phyloP scores from a whole-genome alignment of 2,888 invertebrate species.

The Trissolcus brochymenae region DNA sequence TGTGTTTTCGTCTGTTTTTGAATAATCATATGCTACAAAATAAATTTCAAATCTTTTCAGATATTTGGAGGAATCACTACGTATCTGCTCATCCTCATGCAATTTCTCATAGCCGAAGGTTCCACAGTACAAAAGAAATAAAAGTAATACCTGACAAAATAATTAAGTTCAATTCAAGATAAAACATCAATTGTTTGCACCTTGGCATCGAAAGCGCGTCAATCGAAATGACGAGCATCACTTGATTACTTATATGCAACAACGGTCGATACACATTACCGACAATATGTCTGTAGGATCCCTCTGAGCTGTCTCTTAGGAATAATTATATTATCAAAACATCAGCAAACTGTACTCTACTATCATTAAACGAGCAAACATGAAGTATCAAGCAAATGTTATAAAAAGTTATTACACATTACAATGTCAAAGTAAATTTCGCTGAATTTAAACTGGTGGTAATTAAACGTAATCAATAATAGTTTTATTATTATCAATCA shows the following conservation, averaged over 20 bases:
- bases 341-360: too few relatives aligned
- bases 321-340: constrained; percentile 26
- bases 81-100: constrained; percentile 66
- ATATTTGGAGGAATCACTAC: constrained; percentile 67
- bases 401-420: too few relatives aligned
- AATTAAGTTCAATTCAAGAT: too few relatives aligned
- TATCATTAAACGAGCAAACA: too few relatives aligned
- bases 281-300: constrained; percentile 2
- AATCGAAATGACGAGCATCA: constrained; percentile 19
- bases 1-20: neutral
- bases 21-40: too few relatives aligned
- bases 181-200: too few relatives aligned
- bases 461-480: too few relatives aligned
- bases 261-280: constrained; percentile 31
- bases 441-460: too few relatives aligned
- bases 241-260: constrained; percentile 22
- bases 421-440: too few relatives aligned
- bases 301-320: constrained; percentile 23
- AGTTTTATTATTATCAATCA: too few relatives aligned
- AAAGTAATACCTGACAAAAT: neutral
- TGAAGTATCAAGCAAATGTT: too few relatives aligned
- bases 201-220: neutral
- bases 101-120: constrained; percentile 60
- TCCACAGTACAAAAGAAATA: too few relatives aligned
- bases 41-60: constrained; percentile 36